Conservation (phyloP, 2,888 invertebrate species). For the Diogma glabrata region DNA sequence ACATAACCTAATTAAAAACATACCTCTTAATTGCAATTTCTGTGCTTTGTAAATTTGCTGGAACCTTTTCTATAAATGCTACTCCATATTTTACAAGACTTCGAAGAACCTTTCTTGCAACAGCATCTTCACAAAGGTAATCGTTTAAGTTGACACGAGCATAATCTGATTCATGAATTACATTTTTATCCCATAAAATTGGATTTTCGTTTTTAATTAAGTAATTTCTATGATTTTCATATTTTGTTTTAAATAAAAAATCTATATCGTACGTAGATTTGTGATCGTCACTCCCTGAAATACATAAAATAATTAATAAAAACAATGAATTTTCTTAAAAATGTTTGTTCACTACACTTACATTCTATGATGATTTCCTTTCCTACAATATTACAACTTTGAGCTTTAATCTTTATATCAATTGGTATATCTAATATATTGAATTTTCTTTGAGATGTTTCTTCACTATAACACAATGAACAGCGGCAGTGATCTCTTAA, state of each 20-base stretch:
- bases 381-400: conserved; percentile 29
- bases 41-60: conserved; percentile 30
- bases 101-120: conserved; percentile 38
- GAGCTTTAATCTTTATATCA: conserved; percentile 33
- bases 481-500: conserved; percentile 43
- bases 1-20: not conserved
- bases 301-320: conserved; percentile 11
- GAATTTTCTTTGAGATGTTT: conserved; percentile 46
- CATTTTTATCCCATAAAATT: conserved; percentile 40
- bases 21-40: conserved; percentile 38
- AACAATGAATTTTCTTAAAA: not conserved
- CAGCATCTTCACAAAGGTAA: conserved; percentile 38
- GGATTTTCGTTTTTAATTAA: conserved; percentile 21
- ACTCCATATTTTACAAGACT: conserved; percentile 32
- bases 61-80: conserved; percentile 32
- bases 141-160: conserved; percentile 36
- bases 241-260: conserved; percentile 34
- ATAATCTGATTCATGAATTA: conserved; percentile 33
- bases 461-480: conserved; percentile 43
- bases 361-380: conserved; percentile 40
- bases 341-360: conserved; percentile 34
- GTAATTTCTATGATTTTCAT: not conserved
- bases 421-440: conserved; percentile 44
- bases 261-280: conserved; percentile 39
- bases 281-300: conserved; percentile 48